A percentile compares a stretch with the other conserved stretches of the same genome.
phyloP scores from a whole-genome alignment of 2,113 vertebrate species.

The Embiotoca jacksoni region DNA sequence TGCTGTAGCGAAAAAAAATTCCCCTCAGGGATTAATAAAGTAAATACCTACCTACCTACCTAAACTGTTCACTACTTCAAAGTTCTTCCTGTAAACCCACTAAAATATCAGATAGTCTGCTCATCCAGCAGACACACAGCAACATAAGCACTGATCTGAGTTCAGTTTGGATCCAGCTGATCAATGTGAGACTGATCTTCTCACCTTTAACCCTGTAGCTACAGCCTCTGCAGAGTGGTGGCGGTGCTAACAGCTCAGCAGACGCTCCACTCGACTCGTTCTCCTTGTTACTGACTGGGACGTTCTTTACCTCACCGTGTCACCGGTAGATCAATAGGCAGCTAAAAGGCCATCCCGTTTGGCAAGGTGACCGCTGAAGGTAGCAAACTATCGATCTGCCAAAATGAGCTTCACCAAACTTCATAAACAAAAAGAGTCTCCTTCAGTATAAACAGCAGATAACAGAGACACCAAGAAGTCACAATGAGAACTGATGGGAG shows the following conservation, averaged over 20 bases:
- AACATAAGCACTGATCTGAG: too few species aligned
- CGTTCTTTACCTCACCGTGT: conserved; percentile 24
- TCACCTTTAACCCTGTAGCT: too few species aligned
- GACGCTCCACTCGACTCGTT: background rate
- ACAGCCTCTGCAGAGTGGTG: too few species aligned
- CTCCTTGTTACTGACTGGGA: conserved; percentile 36
- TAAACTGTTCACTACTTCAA: too few species aligned
- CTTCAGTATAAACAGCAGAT: conserved; percentile 6
- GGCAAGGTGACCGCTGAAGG: conserved; percentile 46
- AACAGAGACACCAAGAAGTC: background rate
- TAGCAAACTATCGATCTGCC: conserved; percentile 33
- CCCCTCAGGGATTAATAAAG: too few species aligned
- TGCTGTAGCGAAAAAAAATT: too few species aligned
- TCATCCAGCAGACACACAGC: too few species aligned
- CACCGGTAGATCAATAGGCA: conserved; percentile 47
- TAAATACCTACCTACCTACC: too few species aligned
- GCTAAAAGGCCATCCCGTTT: conserved; percentile 30
- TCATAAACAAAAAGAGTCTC: conserved; percentile 27
- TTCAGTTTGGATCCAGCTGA: too few species aligned
- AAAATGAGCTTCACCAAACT: conserved; percentile 38
- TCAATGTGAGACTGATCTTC: too few species aligned
- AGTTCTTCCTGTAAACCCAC: too few species aligned
- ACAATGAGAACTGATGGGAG: background rate
- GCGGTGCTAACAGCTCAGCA: background rate
- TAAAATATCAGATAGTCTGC: too few species aligned